phyloP scores from a whole-genome alignment of 2,113 vertebrate species.

The Ornithorhynchus anatinus region DNA sequence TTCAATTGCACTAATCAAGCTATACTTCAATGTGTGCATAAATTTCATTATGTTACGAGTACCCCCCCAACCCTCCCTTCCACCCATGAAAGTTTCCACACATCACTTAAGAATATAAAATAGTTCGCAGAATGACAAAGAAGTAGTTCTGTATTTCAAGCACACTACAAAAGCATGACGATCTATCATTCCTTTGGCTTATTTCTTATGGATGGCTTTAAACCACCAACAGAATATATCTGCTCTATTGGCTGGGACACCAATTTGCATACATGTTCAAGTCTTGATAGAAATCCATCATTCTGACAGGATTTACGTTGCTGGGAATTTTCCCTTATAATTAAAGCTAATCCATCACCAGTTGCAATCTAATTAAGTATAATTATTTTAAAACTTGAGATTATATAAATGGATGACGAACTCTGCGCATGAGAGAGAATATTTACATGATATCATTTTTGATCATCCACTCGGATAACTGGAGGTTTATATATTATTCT shows the following conservation, averaged over 20 bases:
- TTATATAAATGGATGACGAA: slow-evolving; percentile 1
- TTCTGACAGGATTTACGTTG: neutral
- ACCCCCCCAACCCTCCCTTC: too few relatives aligned
- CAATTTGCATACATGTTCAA: neutral
- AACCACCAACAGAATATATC: neutral
- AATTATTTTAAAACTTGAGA: slow-evolving; percentile 24
- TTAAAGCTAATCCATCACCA: slow-evolving; percentile 1
- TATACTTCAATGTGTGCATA: slow-evolving; percentile 31
- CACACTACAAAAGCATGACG: neutral
- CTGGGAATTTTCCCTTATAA: neutral
- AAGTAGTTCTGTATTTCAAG: neutral
- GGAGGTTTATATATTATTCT: neutral
- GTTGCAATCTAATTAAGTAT: slow-evolving; percentile 17
- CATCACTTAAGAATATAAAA: slow-evolving; percentile 14
- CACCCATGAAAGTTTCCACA: neutral
- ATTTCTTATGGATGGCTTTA: neutral
- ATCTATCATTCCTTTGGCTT: neutral
- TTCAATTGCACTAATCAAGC: slow-evolving; percentile 50
- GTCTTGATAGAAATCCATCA: slow-evolving; percentile 11
- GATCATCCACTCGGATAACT: neutral
- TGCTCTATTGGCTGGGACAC: neutral
- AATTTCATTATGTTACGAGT: slow-evolving; percentile 40
- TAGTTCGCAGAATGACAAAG: neutral
- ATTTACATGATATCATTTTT: slow-evolving; percentile 16
- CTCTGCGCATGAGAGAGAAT: neutral